These are phyloP conservation scores for Haliclona indistincta DNA, from an alignment of 37 sponge, comb jelly and placozoan genomes.

Conservation along the genomic window DNA sequence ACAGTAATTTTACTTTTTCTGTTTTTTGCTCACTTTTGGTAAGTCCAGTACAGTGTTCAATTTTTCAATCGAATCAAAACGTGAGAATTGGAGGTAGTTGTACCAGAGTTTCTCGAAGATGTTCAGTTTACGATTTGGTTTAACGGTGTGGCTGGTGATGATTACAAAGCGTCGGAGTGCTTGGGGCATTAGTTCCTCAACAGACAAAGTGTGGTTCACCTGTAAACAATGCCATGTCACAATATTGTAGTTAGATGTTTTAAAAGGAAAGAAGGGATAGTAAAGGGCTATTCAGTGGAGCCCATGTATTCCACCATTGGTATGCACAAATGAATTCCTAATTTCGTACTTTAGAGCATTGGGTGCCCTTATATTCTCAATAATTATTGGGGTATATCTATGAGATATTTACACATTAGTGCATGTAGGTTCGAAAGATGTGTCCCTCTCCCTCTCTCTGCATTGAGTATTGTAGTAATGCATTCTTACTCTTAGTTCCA, in stretches of 20 bases:
- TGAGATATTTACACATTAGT: too few relatives aligned
- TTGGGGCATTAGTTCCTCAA: conserved; percentile 54
- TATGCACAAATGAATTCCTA: too few relatives aligned
- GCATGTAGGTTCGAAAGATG: too few relatives aligned
- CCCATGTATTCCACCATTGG: too few relatives aligned
- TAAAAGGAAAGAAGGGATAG: not conserved
- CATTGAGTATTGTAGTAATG: not conserved
- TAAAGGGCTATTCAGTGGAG: not conserved
- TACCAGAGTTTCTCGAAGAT: conserved; percentile 23
- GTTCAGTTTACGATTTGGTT: conserved; percentile 46
- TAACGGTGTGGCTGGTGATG: not conserved
- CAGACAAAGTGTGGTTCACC: conserved; percentile 65
- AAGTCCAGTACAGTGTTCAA: conserved; percentile 36
- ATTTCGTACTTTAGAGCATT: too few relatives aligned
- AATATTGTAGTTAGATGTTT: too few relatives aligned
- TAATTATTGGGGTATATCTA: too few relatives aligned
- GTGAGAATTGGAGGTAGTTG: not conserved
- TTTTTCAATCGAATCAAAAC: conserved; percentile 50
- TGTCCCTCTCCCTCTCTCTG: too few relatives aligned
- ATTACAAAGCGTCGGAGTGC: conserved; percentile 32
- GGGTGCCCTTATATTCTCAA: too few relatives aligned
- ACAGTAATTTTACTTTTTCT: too few relatives aligned
- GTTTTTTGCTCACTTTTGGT: conserved; percentile 21
- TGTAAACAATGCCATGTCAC: not conserved
- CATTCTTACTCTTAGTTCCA: conserved; percentile 80